A percentile compares a stretch with the other conserved stretches of the same genome.
Conservation (phyloP, 2,888 invertebrate species). For the Cenopis cana region DNA sequence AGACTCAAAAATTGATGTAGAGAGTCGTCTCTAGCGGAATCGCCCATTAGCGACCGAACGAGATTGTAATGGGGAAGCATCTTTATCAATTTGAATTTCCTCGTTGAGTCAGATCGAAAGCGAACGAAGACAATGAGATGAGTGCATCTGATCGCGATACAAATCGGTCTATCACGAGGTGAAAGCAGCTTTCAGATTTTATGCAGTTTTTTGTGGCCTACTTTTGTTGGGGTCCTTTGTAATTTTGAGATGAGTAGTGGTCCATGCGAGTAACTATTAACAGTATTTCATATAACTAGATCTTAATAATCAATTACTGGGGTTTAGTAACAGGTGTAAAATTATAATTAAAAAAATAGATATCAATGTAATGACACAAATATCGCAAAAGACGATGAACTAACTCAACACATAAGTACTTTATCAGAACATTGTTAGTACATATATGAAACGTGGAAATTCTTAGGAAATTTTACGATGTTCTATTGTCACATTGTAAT, state of each 20-base stretch:
- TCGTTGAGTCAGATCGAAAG: constrained; percentile 33
- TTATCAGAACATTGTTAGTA: neutral
- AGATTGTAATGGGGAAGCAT: constrained; percentile 3
- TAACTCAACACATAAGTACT: neutral
- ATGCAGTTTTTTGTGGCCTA: constrained; percentile 18
- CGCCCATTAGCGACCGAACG: too few species aligned
- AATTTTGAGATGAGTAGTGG: neutral
- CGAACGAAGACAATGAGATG: constrained; percentile 43
- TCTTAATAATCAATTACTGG: neutral
- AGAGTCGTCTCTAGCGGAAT: too few species aligned
- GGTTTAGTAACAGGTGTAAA: neutral
- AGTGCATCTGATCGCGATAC: constrained; percentile 49
- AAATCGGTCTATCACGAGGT: constrained; percentile 65
- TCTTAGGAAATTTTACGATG: neutral
- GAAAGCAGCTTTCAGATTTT: constrained; percentile 54
- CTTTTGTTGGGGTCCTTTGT: neutral
- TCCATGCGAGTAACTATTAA: neutral
- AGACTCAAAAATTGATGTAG: too few species aligned
- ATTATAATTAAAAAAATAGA: neutral
- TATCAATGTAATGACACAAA: neutral
- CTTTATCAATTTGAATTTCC: neutral
- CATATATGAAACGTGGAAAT: neutral
- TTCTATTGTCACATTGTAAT: neutral
- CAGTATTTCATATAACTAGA: neutral
- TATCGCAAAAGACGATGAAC: neutral